Evolutionary conservation across 2,797 vertebrate species (phyloP).

Genomic region (Anabas testudineus): DNA sequence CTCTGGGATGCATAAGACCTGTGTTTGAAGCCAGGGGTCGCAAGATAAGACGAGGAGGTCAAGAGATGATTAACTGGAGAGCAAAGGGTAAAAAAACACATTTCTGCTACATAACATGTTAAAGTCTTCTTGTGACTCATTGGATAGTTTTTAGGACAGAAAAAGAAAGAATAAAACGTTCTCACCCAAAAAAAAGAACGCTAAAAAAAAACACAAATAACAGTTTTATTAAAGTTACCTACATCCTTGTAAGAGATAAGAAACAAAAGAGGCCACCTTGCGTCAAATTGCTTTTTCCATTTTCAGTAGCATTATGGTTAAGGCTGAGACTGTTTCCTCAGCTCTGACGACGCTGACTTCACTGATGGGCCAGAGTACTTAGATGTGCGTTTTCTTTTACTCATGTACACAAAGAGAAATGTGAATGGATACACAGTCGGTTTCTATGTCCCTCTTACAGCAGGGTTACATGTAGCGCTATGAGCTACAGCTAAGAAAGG

Average conservation of each 20-base stretch:
- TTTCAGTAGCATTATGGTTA: constrained; percentile 30
- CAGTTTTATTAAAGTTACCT: not conserved
- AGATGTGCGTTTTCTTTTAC: constrained; percentile 36
- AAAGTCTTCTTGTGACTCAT: too few species aligned
- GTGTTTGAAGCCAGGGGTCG: not conserved
- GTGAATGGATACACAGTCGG: constrained; percentile 12
- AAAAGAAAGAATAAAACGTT: not conserved
- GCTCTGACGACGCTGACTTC: constrained; percentile 28
- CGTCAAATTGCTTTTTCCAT: constrained; percentile 25
- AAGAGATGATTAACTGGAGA: not conserved
- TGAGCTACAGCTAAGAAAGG: constrained; percentile 16
- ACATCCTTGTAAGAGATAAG: constrained; percentile 4
- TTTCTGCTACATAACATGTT: not conserved
- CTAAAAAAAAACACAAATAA: not conserved
- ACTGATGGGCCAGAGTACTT: constrained; percentile 18
- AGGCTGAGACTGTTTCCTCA: constrained; percentile 10
- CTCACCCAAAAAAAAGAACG: not conserved
- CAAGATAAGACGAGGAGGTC: not conserved
- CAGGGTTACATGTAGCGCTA: not conserved
- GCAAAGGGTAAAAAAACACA: not conserved
- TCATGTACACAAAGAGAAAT: constrained; percentile 36
- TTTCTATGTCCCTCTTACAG: constrained; percentile 1
- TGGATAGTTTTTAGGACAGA: too few species aligned
- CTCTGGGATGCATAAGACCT: not conserved
- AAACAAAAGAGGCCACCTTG: constrained; percentile 1